These are phyloP conservation scores for Hipposideros armiger DNA, from an alignment of 2,113 vertebrate genomes.

Conservation along the genomic window DNA sequence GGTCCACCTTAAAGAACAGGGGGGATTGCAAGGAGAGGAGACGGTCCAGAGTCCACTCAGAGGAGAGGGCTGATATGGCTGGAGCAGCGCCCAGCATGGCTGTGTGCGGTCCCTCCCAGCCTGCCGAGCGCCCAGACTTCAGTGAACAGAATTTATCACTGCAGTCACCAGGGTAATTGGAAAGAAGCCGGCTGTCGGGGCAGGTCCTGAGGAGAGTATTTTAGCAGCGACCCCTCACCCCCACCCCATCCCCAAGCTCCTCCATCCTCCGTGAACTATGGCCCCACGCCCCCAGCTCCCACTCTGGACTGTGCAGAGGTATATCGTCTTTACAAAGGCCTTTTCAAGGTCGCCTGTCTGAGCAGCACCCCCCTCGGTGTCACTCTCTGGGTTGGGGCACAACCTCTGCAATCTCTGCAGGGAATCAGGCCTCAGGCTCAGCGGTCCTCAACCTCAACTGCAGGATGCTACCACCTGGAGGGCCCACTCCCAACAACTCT, in stretches of 20 bases:
- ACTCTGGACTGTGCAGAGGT: background rate
- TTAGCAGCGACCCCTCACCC: background rate
- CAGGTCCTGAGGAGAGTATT: background rate
- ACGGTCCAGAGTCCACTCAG: background rate
- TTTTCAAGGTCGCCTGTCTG: background rate
- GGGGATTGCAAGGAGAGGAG: fast-evolving
- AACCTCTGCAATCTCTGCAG: too few species aligned
- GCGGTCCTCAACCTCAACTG: background rate
- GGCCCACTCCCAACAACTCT: too few species aligned
- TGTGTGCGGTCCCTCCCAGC: background rate
- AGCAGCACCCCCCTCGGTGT: background rate
- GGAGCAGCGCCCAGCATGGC: too few species aligned
- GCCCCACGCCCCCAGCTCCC: fast-evolving
- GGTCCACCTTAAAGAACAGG: background rate
- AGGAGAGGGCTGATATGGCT: background rate
- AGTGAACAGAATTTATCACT: background rate
- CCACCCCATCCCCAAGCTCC: background rate
- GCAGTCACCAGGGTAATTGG: background rate
- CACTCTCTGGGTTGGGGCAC: background rate
- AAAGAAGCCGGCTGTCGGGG: background rate
- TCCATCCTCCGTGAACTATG: fast-evolving
- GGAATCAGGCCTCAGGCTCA: fast-evolving
- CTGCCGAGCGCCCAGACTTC: background rate
- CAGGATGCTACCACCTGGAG: background rate
- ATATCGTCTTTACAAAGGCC: background rate